Evolutionary conservation across 2,113 vertebrate species (phyloP), one percentile per base, ranked within the genome.

Genomic region (Xenopus laevis): DNA sequence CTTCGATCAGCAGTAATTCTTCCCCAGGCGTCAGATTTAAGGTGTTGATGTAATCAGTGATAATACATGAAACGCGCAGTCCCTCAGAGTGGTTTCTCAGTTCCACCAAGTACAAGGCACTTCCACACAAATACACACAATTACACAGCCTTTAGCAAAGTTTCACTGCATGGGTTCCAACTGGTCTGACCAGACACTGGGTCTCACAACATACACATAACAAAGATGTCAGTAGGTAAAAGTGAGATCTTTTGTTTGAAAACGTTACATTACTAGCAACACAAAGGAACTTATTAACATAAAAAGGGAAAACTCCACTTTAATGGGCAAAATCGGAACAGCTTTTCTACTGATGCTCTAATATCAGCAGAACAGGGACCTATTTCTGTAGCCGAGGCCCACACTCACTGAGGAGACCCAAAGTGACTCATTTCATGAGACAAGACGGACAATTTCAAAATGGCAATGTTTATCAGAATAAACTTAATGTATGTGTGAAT

Each of bases 141-240:
- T 18, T 27, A 27, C 23, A 27, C 23, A 27, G 23, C 23, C 23
- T 27, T 27, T 27, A 27, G 23, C 23, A 27, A 27, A 27, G 23
- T 58, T 10, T 20, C 55, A 18, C 55, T 16, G 55, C 18, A 13
- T 60, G 18, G 18, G 27, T 27, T 23, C 4, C 58, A 60, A 60
- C 18, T 21, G 58, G 20, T 10, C 18, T 23, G 58, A 27, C 58
- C 18, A 60, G 21, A 60, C 18, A 27, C 17, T 27, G 10, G 20
- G 68, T 79, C 79, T 74, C 74, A 58, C 7, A 33, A 77, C 78
- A 63, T 66, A 82, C 23, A 75, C 82, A 79, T 82, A 80, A 87
- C 85, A 83, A 83, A 84, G 86, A 85, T 83, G 84, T 79, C 86
- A 86, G 82, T 82, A 84, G 83, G 71, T 79, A 84, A 82, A 84